Evolutionary conservation across 2,797 vertebrate genomes (phyloP), one percentile per base, ranked within the genome.

Genomic region (Orestias chungarensis): DNA sequence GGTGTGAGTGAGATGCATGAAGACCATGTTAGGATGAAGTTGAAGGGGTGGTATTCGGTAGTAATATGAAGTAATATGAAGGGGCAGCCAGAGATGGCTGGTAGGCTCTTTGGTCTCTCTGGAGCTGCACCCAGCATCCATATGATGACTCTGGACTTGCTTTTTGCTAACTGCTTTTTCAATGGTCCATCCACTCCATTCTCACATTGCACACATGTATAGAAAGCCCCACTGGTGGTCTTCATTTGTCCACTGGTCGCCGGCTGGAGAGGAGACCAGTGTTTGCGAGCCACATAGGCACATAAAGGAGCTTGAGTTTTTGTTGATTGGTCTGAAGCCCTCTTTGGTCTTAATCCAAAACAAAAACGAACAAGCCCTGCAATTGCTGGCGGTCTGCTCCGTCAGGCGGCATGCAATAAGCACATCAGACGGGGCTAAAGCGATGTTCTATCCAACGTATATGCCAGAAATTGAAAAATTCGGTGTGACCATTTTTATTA

Each of bases 321-420:
- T 90, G n/a, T 86, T 90, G 88, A 91, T 92, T 90, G 85, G 80
- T 85, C 78, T 70, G 64, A 81, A 86, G 82, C 87, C 81, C 86
- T 92, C 71, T 59, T 59, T 89, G 87, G 86, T 89, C 75, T 84
- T 88, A 91, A 93, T 92, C 90, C 92, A 89, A 88, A 92, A 91
- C 90, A 88, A 92, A 64, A 91, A 90, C 43, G 73, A 86, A 90
- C 89, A 91, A 81, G 84, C 82, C 76, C 61, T 65, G 87, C 54
- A 57, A 54, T 62, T 77, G 83, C 76, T 42, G 78, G 47, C 43
- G 66, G 73, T 64, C 75, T 68, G 40, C 76, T 31, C 79, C 68
- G 70, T 77, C 82, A 71, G 70, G 55, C 76, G 3, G 40, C 80
- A 80, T 89, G 84, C 83, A 84, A 89, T 87, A 85, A 91, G 87